phyloP scores from a whole-genome alignment of 2,113 vertebrate species.

The Irena cyanogastra region DNA sequence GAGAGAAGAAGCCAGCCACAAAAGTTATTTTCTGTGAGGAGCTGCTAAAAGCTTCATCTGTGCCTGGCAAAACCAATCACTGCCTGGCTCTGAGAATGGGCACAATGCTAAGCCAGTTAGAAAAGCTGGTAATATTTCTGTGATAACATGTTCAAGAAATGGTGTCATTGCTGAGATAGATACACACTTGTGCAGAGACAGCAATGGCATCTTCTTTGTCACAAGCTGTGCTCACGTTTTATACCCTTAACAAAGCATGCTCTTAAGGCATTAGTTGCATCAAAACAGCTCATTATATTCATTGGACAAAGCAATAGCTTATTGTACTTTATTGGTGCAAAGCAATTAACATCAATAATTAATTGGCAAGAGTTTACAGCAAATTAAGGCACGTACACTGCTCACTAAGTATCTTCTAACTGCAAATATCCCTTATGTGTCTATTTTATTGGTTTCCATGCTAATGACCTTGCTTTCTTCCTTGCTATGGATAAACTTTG shows the following conservation, averaged over 20 bases:
- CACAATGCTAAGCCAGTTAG: neutral
- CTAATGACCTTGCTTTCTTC: neutral
- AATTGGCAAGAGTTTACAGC: neutral
- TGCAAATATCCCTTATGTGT: neutral
- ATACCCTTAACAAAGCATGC: neutral
- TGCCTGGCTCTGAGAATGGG: neutral
- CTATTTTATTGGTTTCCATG: neutral
- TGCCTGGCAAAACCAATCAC: neutral
- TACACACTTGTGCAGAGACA: neutral
- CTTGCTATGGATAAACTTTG: neutral
- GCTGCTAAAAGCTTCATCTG: neutral
- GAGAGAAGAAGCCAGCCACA: neutral
- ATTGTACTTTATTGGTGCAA: neutral
- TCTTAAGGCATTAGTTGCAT: neutral
- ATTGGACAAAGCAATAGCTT: neutral
- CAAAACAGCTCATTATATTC: neutral
- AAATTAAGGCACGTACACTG: neutral
- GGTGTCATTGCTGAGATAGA: neutral
- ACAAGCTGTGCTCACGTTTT: neutral
- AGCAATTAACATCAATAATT: neutral
- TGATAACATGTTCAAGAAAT: too few relatives aligned
- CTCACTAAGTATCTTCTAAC: neutral
- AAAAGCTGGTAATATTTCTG: neutral
- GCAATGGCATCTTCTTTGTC: neutral
- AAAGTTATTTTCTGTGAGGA: neutral